Percentiles rank a stretch among this genome's conserved stretches.
Evolutionary conservation across 2,113 vertebrate species (phyloP).

Genomic region (Gulo gulo): DNA sequence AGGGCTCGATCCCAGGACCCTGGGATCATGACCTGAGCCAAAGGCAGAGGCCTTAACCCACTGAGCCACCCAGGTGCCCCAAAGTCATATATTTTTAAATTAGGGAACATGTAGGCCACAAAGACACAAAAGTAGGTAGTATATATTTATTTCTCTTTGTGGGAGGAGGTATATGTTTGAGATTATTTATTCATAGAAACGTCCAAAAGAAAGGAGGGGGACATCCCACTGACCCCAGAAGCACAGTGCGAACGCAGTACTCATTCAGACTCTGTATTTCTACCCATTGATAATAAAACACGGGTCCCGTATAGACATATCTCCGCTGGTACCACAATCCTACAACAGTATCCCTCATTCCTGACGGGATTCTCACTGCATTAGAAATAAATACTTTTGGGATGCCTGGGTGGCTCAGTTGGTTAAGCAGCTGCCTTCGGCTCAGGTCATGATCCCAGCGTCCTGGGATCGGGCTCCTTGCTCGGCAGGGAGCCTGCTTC

Average conservation of each 20-base stretch:
- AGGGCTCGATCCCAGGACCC: too few species aligned
- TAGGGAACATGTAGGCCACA: background rate
- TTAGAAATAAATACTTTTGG: background rate
- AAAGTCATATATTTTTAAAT: background rate
- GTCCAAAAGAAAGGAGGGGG: background rate
- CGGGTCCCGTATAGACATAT: background rate
- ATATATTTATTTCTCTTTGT: background rate
- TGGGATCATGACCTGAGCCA: too few species aligned
- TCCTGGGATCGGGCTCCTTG: too few species aligned
- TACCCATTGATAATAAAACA: accelerated
- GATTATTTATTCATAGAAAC: background rate
- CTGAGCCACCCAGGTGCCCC: too few species aligned
- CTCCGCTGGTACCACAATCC: background rate
- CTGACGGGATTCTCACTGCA: background rate
- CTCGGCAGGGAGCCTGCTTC: too few species aligned
- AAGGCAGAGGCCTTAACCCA: too few species aligned
- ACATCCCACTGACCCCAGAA: background rate
- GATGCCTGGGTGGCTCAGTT: too few species aligned
- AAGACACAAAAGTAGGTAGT: background rate
- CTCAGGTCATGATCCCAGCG: too few species aligned
- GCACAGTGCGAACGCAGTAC: too few species aligned
- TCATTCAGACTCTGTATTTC: background rate
- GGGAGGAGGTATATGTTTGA: background rate
- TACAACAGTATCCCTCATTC: background rate
- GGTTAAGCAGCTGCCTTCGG: too few species aligned